Conservation (phyloP, 2,888 invertebrate genomes). For the Cheilosia impressa region DNA sequence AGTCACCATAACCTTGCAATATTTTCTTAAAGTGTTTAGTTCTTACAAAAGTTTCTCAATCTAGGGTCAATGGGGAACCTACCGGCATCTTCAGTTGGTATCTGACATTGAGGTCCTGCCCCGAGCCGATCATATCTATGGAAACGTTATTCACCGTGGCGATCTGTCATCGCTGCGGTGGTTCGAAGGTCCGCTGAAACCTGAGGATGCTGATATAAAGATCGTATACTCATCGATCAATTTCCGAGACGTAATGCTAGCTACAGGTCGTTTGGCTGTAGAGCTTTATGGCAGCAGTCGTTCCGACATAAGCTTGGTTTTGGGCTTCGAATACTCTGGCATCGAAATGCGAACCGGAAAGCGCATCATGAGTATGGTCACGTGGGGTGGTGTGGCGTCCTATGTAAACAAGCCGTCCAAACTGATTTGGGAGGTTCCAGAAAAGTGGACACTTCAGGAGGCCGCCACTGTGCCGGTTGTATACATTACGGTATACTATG, state of each 20-base stretch:
- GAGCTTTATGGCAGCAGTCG: slow-evolving; percentile 90
- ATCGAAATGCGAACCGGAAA: slow-evolving; percentile 85
- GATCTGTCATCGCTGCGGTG: slow-evolving; percentile 94
- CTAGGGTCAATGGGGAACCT: slow-evolving; percentile 88
- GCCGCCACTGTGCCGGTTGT: slow-evolving; percentile 93
- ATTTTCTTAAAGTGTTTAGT: background rate
- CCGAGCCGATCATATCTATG: slow-evolving; percentile 88
- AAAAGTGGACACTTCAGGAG: slow-evolving; percentile 89
- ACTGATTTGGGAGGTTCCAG: slow-evolving; percentile 88
- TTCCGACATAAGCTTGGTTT: slow-evolving; percentile 87
- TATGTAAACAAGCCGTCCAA: slow-evolving; percentile 78
- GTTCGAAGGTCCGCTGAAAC: slow-evolving; percentile 88
- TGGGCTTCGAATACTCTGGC: slow-evolving; percentile 89
- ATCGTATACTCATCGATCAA: slow-evolving; percentile 91
- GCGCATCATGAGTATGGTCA: slow-evolving; percentile 87
- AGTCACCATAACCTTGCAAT: background rate
- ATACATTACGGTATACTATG: slow-evolving; percentile 87
- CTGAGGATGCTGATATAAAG: slow-evolving; percentile 85
- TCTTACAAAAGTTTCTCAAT: background rate
- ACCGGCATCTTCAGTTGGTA: slow-evolving; percentile 89
- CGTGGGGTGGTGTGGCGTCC: slow-evolving; percentile 85
- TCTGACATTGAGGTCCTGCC: slow-evolving; percentile 83
- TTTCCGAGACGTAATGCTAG: slow-evolving; percentile 97
- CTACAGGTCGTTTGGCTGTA: slow-evolving; percentile 93
- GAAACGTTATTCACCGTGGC: slow-evolving; percentile 91